Base-by-base conservation (phyloP, 2,888 invertebrate genomes). In the Amphipyra tragopoginis region DNA sequence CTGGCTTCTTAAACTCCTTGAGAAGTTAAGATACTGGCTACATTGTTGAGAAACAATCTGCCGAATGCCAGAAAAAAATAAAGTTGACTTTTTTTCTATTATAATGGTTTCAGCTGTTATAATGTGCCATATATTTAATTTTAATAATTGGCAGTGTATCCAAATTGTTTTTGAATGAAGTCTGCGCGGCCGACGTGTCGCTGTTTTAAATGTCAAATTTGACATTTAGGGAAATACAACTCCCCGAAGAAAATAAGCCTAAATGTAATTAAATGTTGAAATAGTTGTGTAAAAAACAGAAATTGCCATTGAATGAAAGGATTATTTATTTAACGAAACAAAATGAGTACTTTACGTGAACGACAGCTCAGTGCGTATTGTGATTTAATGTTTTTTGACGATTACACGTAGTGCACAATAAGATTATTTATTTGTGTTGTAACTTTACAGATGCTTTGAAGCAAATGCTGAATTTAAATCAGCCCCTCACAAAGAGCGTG, bases 401-500 rank as follows among this genome's bases (percentile, higher is more conserved):
- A 51, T 72, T 69, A 78, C 78, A 74, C 68, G 67, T 79, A 62
- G 61, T 66, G 39, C 38, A 43, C 43, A 36, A 26, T 38, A 56
- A 45, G 53, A 58, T 68, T 52, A 48, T 58, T 70, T 66, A 53
- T 73, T 72, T 65, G 65, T 64, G 71, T 71, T 74, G 44, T 56
- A 51, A 60, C 60, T 77, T 95, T 95, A 65, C 93, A 98, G 98
- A 96, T 96, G 98, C 98, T 75, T 95, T 99, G 72, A 98, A 97
- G 95, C 98, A 98, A 94, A 99, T 99, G 99, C 95, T 99, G 64
- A 99, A 99, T 94, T 95, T 99, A 61, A 99, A 99, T 91, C 96
- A 97, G 80, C 96, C 97, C 38, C 95, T 97, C 68, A 96, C 96
- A 2, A 98, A 97, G 89, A 95, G 96, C 63, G 95, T 97, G 48